These are phyloP conservation scores for Pygoscelis adeliae DNA, from an alignment of 2,113 vertebrate genomes.

Conservation along the genomic window DNA sequence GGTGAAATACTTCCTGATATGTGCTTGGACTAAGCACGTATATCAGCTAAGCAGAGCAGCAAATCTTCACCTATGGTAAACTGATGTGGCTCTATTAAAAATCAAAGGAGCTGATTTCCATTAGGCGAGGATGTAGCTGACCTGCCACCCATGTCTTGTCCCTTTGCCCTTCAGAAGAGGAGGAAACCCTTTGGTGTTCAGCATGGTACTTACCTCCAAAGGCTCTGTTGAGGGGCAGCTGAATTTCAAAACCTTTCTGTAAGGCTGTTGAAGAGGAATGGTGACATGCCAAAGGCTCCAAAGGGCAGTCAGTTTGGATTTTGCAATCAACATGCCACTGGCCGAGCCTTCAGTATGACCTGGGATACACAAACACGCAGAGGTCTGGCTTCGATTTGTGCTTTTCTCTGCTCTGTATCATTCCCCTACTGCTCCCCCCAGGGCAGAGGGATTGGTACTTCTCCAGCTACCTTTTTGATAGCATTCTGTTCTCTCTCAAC, in stretches of 20 bases:
- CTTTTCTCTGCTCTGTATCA: background rate
- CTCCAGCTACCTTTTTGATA: constrained; percentile 13
- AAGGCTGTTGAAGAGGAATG: background rate
- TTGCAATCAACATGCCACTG: constrained; percentile 8
- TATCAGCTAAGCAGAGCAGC: background rate
- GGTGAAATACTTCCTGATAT: background rate
- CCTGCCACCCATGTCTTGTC: background rate
- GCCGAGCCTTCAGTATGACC: background rate
- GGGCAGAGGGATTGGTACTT: background rate
- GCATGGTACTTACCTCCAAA: background rate
- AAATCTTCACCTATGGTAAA: background rate
- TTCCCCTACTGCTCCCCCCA: background rate
- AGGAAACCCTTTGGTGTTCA: background rate
- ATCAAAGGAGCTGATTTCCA: background rate
- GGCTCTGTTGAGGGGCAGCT: background rate
- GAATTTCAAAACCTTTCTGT: background rate
- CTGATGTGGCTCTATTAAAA: background rate
- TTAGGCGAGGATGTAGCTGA: background rate
- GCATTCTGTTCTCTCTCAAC: constrained; percentile 6
- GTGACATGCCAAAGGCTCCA: constrained; percentile 1
- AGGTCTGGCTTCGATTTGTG: background rate
- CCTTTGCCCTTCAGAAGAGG: background rate
- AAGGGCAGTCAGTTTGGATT: constrained; percentile 3
- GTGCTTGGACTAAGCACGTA: background rate
- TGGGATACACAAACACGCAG: background rate